Conservation (phyloP, 2,797 vertebrate genomes). For the Muscicapa striata region DNA sequence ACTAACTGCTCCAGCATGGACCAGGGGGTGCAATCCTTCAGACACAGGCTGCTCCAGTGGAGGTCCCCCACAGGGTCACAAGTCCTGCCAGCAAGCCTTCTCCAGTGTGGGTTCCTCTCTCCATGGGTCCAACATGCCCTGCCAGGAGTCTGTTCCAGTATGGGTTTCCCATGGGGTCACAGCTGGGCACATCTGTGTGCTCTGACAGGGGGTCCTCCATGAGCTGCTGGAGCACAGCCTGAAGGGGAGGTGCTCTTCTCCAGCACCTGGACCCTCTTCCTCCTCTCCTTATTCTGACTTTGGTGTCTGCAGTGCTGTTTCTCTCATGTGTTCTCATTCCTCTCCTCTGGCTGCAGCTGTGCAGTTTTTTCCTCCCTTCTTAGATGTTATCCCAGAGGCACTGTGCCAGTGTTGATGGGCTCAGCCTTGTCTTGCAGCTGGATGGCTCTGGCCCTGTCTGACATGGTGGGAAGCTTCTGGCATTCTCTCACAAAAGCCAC, state of each 20-base stretch:
- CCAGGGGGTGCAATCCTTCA: neutral
- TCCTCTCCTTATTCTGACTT: neutral
- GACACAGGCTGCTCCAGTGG: neutral
- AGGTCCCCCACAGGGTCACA: neutral
- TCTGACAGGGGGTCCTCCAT: neutral
- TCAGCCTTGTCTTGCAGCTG: neutral
- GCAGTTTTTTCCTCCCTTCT: neutral
- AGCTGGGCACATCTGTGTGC: fast-evolving
- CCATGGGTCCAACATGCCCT: neutral
- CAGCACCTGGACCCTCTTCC: neutral
- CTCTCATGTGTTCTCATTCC: neutral
- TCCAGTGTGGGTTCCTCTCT: neutral
- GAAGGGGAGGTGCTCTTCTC: neutral
- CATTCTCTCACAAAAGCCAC: neutral
- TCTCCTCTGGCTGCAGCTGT: neutral
- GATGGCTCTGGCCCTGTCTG: neutral
- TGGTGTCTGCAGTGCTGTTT: neutral
- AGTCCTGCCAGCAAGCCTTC: neutral
- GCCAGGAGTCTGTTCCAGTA: neutral
- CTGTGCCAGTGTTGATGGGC: neutral
- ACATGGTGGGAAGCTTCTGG: neutral
- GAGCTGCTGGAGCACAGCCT: neutral
- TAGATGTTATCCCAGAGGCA: neutral
- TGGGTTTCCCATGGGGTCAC: neutral
- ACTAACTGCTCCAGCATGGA: neutral